Percentiles rank a stretch among this genome's conserved stretches.
Conservation (phyloP, 2,113 vertebrate genomes). For the Typhlomys cinereus region DNA sequence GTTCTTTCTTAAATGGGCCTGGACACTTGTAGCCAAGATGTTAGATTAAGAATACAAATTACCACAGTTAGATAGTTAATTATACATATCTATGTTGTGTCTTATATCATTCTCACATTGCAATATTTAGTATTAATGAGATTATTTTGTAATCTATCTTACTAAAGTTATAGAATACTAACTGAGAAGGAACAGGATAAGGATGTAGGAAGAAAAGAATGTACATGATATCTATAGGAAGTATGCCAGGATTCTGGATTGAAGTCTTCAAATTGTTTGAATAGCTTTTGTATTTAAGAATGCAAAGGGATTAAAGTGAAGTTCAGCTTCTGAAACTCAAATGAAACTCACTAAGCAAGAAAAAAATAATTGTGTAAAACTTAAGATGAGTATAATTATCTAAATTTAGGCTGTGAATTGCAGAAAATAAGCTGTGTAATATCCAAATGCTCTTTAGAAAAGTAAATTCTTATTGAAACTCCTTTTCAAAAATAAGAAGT, state of each 20-base stretch:
- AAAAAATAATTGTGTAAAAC: slow-evolving; percentile 18
- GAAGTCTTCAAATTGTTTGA: slow-evolving; percentile 71
- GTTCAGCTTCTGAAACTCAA: slow-evolving; percentile 46
- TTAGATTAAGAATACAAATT: too few relatives aligned
- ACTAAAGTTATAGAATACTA: not conserved
- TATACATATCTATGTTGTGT: not conserved
- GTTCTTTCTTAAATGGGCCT: too few relatives aligned
- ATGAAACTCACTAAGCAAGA: slow-evolving; percentile 14
- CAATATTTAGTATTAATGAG: not conserved
- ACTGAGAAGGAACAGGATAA: not conserved
- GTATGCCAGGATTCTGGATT: slow-evolving; percentile 64
- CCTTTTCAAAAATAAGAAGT: slow-evolving; percentile 4
- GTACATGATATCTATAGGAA: slow-evolving; percentile 59
- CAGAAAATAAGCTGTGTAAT: slow-evolving; percentile 36
- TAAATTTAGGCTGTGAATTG: slow-evolving; percentile 53
- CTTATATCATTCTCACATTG: not conserved
- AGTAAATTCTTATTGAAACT: not conserved
- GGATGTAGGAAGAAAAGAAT: slow-evolving; percentile 64
- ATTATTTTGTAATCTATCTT: not conserved
- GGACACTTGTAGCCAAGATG: too few relatives aligned
- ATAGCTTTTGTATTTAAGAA: slow-evolving; percentile 67
- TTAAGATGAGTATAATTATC: slow-evolving; percentile 25
- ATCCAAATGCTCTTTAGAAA: slow-evolving; percentile 15
- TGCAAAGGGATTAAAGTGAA: slow-evolving; percentile 60
- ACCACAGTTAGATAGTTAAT: not conserved